Percentiles rank a stretch among this genome's conserved stretches.
Evolutionary conservation across 2,888 invertebrate genomes (phyloP).

Genomic region (Nymphalis polychloros): DNA sequence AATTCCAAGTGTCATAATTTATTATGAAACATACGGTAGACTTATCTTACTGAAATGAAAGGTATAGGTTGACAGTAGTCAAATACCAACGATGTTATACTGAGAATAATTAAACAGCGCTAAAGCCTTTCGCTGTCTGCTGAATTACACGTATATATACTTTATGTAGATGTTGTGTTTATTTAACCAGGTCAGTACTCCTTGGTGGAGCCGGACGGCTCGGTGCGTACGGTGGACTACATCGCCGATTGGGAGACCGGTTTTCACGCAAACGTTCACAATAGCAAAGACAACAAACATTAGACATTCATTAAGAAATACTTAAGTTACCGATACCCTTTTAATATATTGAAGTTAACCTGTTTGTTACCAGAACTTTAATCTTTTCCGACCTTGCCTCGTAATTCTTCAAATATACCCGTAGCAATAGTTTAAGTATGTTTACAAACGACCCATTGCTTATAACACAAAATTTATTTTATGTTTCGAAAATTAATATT

Average conservation of each 20-base stretch:
- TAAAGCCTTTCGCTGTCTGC: constrained; percentile 30
- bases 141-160: constrained; percentile 18
- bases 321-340: constrained; percentile 21
- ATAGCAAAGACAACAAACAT: constrained; percentile 82
- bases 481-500: no score
- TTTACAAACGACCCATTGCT: no score
- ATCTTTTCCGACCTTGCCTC: not conserved
- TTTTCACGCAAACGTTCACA: constrained; percentile 87
- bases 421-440: no score
- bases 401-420: not conserved
- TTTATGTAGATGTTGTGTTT: constrained; percentile 32
- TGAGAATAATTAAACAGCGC: constrained; percentile 25
- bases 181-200: constrained; percentile 82
- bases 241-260: constrained; percentile 90
- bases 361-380: not conserved
- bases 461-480: no score
- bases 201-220: constrained; percentile 87
- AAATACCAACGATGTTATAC: constrained; percentile 26
- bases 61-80: constrained; percentile 10
- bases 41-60: no score
- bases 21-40: no score
- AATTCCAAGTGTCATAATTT: no score
- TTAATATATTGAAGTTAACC: constrained; percentile 25
- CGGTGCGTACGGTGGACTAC: constrained; percentile 88
- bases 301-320: constrained; percentile 44